phyloP scores from a whole-genome alignment of 2,797 vertebrate species.

The Micropoecilia bifurca region DNA sequence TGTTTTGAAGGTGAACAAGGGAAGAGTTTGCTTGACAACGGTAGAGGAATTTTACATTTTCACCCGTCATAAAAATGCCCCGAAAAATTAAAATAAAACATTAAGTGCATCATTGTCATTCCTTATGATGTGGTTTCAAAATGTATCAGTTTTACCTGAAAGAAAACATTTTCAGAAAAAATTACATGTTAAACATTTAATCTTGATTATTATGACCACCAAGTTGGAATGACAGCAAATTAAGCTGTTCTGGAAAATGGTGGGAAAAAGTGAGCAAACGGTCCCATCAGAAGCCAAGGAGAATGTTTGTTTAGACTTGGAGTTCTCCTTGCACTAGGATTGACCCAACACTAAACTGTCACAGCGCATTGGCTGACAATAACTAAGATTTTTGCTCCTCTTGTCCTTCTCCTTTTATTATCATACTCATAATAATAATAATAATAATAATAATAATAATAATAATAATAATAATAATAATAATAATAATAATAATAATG shows the following conservation, averaged over 20 bases:
- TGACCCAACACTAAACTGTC: conserved; percentile 66
- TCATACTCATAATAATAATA: conserved; percentile 77
- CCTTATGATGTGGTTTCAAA: conserved; percentile 43
- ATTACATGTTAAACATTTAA: conserved; percentile 64
- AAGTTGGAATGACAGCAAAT: conserved; percentile 59
- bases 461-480: too few species aligned
- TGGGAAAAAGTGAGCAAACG: conserved; percentile 66
- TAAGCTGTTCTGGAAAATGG: conserved; percentile 60
- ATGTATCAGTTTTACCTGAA: conserved; percentile 22
- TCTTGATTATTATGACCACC: conserved; percentile 65
- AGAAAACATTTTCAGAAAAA: conserved; percentile 50
- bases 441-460: too few species aligned
- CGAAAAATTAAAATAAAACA: conserved; percentile 36
- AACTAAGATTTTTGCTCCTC: conserved; percentile 39
- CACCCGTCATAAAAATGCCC: conserved; percentile 52
- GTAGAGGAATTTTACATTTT: conserved; percentile 61
- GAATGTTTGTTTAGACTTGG: conserved; percentile 78
- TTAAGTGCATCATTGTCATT: conserved; percentile 57
- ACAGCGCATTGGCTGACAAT: conserved; percentile 58
- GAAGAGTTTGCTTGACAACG: conserved; percentile 55
- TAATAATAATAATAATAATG: too few species aligned
- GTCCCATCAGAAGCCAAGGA: conserved; percentile 70
- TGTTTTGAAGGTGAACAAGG: conserved; percentile 43
- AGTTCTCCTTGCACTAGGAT: conserved; percentile 75
- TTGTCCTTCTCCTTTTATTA: conserved; percentile 64